These are phyloP conservation scores for Rhopilema esculentum DNA, from an alignment of 30 jellyfish, hydroid and myxozoan species.

Conservation along the genomic window DNA sequence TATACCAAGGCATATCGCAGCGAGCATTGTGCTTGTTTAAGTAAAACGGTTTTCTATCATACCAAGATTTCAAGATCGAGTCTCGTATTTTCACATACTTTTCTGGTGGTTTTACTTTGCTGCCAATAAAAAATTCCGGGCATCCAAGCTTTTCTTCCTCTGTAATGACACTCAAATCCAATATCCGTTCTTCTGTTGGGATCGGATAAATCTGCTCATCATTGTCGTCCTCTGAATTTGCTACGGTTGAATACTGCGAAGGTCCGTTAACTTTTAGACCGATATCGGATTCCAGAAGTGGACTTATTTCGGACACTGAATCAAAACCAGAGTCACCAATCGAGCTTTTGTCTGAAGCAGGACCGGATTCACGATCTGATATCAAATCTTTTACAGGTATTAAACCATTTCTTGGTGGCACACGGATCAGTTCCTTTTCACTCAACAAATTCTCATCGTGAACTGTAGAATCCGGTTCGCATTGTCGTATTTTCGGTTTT, in stretches of 20 bases:
- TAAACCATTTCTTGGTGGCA: constrained; percentile 18
- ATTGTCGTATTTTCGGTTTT: constrained; percentile 49
- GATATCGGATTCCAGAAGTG: constrained; percentile 56
- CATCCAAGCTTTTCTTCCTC: constrained; percentile 65
- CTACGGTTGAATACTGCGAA: constrained; percentile 15
- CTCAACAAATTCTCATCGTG: constrained; percentile 33
- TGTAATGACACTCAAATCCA: constrained; percentile 36
- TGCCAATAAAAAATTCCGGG: constrained; percentile 74
- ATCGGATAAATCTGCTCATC: constrained; percentile 3
- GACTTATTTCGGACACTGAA: constrained; percentile 67
- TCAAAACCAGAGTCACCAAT: constrained; percentile 71
- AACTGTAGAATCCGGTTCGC: constrained; percentile 60
- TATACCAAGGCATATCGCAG: constrained; percentile 66
- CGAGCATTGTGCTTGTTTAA: constrained; percentile 68
- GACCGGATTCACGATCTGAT: constrained; percentile 56
- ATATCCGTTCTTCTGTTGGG: constrained; percentile 34
- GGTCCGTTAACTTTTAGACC: constrained; percentile 11
- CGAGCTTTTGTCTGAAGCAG: constrained; percentile 69
- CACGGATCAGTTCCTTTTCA: constrained; percentile 26
- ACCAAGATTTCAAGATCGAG: constrained; percentile 68
- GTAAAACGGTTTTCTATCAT: constrained; percentile 51
- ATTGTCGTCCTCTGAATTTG: constrained; percentile 33
- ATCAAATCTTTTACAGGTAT: constrained; percentile 22
- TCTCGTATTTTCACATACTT: constrained; percentile 62
- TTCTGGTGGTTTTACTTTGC: constrained; percentile 78